These are phyloP conservation scores for Hexactinellida sp. DNA, from an alignment of 37 sponge, comb jelly and placozoan genomes.

Conservation along the genomic window DNA sequence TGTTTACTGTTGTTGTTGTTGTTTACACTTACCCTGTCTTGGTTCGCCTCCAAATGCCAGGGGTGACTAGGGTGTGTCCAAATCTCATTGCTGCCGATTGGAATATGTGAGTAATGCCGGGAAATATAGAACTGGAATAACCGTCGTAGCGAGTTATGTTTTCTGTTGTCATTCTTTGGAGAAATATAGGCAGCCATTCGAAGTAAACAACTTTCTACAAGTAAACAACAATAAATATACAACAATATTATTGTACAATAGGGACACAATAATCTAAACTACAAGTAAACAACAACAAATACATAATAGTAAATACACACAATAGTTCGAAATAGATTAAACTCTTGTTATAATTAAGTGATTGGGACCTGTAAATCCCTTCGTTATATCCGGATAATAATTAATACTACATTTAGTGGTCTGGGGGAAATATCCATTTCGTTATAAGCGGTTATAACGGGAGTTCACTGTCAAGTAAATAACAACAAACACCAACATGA, in stretches of 20 bases:
- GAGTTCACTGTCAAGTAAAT: too few relatives aligned
- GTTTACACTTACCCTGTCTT: neutral
- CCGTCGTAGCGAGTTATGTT: conserved; percentile 16
- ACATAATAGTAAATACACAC: neutral
- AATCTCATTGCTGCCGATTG: conserved; percentile 92
- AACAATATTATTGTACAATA: too few relatives aligned
- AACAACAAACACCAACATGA: too few relatives aligned
- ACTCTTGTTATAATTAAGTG: neutral
- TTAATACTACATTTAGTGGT: too few relatives aligned
- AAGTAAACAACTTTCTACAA: conserved; percentile 50
- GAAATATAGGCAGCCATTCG: conserved; percentile 77
- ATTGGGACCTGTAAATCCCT: too few relatives aligned
- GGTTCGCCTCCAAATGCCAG: conserved; percentile 65
- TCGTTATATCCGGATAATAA: too few relatives aligned
- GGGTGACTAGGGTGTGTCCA: conserved; percentile 86
- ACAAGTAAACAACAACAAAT: too few relatives aligned
- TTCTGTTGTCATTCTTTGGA: conserved; percentile 29
- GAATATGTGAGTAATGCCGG: conserved; percentile 75
- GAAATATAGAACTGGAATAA: conserved; percentile 70
- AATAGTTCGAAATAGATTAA: neutral
- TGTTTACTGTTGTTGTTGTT: neutral
- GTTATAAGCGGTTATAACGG: too few relatives aligned
- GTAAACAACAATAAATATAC: neutral
- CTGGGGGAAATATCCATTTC: too few relatives aligned
- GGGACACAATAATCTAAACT: too few relatives aligned